Evolutionary conservation across 2,797 vertebrate species (phyloP).

Genomic region (Notamacropus eugenii): DNA sequence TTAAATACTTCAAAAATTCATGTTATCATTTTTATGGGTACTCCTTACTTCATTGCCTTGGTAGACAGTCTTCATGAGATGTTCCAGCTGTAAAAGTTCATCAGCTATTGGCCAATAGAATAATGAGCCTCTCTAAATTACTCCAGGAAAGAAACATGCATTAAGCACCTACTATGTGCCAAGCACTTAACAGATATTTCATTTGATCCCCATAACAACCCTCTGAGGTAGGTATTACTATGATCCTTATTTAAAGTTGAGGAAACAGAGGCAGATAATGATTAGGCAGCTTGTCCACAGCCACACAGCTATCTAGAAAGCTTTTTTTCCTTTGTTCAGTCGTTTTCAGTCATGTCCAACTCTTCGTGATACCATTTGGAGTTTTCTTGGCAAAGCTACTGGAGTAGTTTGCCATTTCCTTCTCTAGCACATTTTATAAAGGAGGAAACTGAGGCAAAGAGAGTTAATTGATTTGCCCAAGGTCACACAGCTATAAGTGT

Average conservation of each 20-base stretch:
- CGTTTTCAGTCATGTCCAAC: neutral
- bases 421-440: neutral
- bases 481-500: neutral
- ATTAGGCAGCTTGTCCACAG: neutral
- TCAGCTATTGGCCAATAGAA: neutral
- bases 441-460: neutral
- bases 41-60: neutral
- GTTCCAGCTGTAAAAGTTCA: neutral
- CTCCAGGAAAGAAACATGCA: neutral
- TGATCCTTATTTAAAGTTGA: neutral
- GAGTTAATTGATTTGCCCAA: neutral
- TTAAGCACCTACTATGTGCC: neutral
- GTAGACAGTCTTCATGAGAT: neutral
- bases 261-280: neutral
- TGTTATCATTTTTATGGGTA: neutral
- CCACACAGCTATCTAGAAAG: neutral
- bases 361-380: neutral
- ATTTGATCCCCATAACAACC: neutral
- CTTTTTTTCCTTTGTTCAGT: conserved; percentile 53
- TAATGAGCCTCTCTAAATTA: neutral
- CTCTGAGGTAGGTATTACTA: neutral
- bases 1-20: neutral
- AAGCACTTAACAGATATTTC: neutral
- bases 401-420: neutral
- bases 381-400: neutral